A percentile compares a stretch with the other conserved stretches of the same genome.
phyloP scores from a whole-genome alignment of 2,113 vertebrate genomes.

The Lepus europaeus region DNA sequence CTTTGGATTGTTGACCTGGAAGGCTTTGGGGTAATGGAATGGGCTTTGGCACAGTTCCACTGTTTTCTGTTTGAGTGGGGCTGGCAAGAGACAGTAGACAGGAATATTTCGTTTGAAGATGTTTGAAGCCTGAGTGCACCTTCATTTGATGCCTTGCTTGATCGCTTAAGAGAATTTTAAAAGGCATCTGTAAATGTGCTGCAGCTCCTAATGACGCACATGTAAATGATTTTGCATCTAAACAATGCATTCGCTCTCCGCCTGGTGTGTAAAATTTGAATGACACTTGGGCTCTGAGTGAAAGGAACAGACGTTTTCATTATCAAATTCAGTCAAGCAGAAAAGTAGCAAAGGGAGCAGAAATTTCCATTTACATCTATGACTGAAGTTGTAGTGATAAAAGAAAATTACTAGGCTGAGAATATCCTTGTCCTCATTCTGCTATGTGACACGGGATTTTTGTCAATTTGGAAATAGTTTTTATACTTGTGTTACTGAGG shows the following conservation, averaged over 20 bases:
- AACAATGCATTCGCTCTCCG: conserved; percentile 65
- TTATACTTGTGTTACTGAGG: conserved; percentile 7
- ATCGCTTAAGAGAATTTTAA: conserved; percentile 39
- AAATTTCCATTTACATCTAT: conserved; percentile 78
- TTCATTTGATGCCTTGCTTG: conserved; percentile 19
- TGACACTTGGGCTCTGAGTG: conserved; percentile 49
- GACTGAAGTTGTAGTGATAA: conserved; percentile 68
- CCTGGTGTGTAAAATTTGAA: conserved; percentile 72
- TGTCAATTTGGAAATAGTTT: background rate
- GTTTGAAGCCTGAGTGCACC: background rate
- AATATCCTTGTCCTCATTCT: conserved; percentile 42
- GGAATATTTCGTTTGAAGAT: background rate
- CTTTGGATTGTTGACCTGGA: conserved; percentile 72
- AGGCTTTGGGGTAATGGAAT: conserved; percentile 43
- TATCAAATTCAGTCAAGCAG: conserved; percentile 76
- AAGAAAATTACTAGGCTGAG: conserved; percentile 57
- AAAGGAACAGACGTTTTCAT: conserved; percentile 75
- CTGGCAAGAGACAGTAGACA: background rate
- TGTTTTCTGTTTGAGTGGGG: conserved; percentile 23
- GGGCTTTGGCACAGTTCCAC: conserved; percentile 18
- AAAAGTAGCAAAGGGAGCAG: conserved; percentile 77
- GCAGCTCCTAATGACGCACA: background rate
- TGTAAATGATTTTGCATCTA: conserved; percentile 74
- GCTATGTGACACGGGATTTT: background rate
- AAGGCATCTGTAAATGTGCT: background rate